Evolutionary conservation across 2,797 vertebrate genomes (phyloP).

Genomic region (Sebastolobus alascanus): DNA sequence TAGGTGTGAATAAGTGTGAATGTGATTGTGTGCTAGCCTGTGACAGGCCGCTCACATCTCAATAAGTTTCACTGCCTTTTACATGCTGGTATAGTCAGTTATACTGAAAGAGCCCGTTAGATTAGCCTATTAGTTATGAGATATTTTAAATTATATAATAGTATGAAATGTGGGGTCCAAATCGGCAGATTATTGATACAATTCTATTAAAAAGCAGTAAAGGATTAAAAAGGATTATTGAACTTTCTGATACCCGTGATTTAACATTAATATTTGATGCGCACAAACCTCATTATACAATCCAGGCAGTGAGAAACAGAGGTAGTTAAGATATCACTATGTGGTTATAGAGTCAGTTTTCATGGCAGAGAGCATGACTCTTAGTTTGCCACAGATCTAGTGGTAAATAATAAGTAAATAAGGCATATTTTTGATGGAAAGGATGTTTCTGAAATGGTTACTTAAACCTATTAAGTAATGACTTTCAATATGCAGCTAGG

Average conservation of each 20-base stretch:
- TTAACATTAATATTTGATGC: background rate
- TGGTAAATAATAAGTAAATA: background rate
- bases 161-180: background rate
- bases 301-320: background rate
- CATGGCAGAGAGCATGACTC: background rate
- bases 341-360: background rate
- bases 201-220: background rate
- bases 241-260: background rate
- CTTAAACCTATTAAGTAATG: background rate
- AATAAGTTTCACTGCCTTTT: constrained; percentile 13
- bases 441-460: background rate
- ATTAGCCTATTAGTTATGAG: background rate
- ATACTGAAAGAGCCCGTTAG: background rate
- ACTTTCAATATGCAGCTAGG: background rate
- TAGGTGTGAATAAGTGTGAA: constrained; percentile 9
- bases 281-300: background rate
- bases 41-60: background rate
- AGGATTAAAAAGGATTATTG: background rate
- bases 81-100: background rate
- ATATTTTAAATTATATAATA: background rate
- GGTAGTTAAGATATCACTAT: background rate
- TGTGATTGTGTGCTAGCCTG: background rate
- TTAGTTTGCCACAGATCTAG: background rate
- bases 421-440: background rate
- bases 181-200: background rate